phyloP scores from a whole-genome alignment of 2,113 vertebrate species.

The Epinephelus lanceolatus region DNA sequence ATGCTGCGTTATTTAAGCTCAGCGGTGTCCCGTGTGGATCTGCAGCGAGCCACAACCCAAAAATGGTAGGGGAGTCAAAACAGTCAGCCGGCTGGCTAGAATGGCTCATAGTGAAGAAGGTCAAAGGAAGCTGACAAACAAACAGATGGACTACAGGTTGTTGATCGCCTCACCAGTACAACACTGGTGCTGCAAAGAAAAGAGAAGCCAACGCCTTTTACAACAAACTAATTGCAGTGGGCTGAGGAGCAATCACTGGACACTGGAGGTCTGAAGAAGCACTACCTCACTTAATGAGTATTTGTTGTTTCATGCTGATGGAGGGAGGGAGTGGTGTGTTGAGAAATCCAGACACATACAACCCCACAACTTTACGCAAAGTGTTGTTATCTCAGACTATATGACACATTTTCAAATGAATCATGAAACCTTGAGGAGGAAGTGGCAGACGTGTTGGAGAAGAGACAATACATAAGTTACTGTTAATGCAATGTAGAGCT shows the following conservation, averaged over 20 bases:
- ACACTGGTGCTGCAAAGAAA: neutral
- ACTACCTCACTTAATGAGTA: neutral
- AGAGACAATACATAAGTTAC: no score
- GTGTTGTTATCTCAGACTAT: neutral
- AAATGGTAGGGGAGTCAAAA: slow-evolving; percentile 22
- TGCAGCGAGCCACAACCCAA: slow-evolving; percentile 6
- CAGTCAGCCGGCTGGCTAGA: neutral
- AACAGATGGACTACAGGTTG: slow-evolving; percentile 27
- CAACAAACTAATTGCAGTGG: slow-evolving; percentile 2
- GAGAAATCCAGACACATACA: neutral
- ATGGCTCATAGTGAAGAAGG: slow-evolving; percentile 27
- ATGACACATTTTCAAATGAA: neutral
- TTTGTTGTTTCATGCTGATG: slow-evolving; percentile 5
- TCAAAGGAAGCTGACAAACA: slow-evolving; percentile 30
- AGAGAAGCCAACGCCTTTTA: neutral
- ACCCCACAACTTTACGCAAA: neutral
- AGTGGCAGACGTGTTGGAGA: neutral
- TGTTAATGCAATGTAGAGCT: neutral
- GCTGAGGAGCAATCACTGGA: neutral
- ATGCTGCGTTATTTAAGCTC: slow-evolving; percentile 16
- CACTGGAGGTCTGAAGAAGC: slow-evolving; percentile 2
- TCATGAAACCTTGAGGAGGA: neutral
- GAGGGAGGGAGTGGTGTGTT: neutral
- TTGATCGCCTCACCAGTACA: neutral
- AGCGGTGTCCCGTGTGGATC: slow-evolving; percentile 6